Evolutionary conservation across 2,113 vertebrate species (phyloP).

Genomic region (Pyrgilauda ruficollis): DNA sequence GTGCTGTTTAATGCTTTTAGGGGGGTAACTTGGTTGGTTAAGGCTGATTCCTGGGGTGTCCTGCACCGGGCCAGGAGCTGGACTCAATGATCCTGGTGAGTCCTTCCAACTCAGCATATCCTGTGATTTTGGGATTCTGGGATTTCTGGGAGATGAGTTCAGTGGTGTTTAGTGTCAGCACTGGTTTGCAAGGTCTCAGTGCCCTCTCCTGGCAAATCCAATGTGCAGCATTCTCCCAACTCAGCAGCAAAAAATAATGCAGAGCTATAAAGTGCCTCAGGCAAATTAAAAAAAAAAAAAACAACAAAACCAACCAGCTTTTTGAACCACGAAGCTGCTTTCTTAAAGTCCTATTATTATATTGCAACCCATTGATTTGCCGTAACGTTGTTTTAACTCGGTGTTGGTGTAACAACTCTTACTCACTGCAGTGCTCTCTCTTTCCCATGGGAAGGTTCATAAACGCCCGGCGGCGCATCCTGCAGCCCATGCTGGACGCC

Average conservation of each 20-base stretch:
- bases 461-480: conserved; percentile 93
- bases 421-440: fast-evolving
- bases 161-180: fast-evolving
- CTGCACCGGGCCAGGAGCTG: not conserved
- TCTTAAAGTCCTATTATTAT: not conserved
- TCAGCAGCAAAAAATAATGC: not conserved
- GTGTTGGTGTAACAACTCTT: fast-evolving
- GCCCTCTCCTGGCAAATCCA: conserved; percentile 20
- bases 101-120: not conserved
- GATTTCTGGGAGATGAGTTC: fast-evolving
- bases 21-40: not conserved
- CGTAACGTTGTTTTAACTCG: fast-evolving
- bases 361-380: fast-evolving
- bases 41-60: not conserved
- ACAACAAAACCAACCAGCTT: not conserved
- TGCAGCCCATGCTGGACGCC: conserved; percentile 97
- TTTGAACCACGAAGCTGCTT: not conserved
- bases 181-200: not conserved
- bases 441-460: conserved; percentile 82
- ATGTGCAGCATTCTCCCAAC: fast-evolving
- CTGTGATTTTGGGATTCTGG: not conserved
- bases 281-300: not conserved
- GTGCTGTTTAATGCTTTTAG: not conserved
- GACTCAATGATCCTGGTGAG: not conserved
- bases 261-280: too few relatives aligned